These are phyloP conservation scores for Lingula anatina DNA, from an alignment of 2,888 invertebrate species.

Conservation along the genomic window DNA sequence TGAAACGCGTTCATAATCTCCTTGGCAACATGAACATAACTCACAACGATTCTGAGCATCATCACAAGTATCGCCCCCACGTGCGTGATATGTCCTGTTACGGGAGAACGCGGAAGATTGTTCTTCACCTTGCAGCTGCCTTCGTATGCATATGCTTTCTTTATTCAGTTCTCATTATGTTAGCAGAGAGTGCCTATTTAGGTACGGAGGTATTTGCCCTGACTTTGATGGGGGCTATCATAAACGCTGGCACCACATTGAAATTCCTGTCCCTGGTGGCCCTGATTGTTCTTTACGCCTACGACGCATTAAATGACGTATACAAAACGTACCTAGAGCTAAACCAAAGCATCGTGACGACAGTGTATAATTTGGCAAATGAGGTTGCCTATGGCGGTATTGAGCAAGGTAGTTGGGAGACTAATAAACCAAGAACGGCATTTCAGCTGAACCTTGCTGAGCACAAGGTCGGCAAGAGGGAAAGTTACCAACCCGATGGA, in stretches of 20 bases:
- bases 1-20: too few species aligned
- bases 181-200: slow-evolving; percentile 18
- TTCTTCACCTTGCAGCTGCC: background rate
- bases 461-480: too few species aligned
- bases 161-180: slow-evolving; percentile 10
- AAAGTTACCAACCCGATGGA: too few species aligned
- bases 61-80: background rate
- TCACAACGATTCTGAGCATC: background rate
- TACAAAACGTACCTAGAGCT: slow-evolving; percentile 22
- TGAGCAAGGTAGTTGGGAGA: slow-evolving; percentile 1
- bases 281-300: slow-evolving; percentile 17
- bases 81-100: background rate
- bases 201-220: slow-evolving; percentile 14
- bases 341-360: slow-evolving; percentile 17
- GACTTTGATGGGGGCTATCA: slow-evolving; percentile 17
- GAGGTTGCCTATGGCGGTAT: background rate
- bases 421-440: too few species aligned
- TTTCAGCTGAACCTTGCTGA: slow-evolving; percentile 10
- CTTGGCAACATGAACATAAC: too few species aligned
- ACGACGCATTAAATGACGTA: slow-evolving; percentile 22
- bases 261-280: slow-evolving; percentile 15
- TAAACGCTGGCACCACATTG: slow-evolving; percentile 8
- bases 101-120: background rate
- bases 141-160: background rate
- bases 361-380: slow-evolving; percentile 14